Evolutionary conservation across 2,888 invertebrate species (phyloP).

Genomic region (Macrosiphum euphorbiae): DNA sequence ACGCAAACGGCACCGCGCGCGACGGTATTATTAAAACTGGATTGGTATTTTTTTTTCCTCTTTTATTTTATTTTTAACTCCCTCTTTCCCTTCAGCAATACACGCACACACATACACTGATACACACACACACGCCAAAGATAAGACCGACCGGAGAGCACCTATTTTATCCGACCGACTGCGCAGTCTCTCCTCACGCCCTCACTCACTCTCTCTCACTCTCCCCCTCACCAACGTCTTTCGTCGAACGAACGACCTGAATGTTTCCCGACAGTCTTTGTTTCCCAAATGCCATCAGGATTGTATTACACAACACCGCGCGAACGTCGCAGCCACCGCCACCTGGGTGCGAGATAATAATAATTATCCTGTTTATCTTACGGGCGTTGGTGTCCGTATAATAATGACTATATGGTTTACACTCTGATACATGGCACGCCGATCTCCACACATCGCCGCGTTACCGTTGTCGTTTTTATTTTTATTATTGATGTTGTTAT

Average conservation of each 20-base stretch:
- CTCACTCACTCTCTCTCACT: neutral
- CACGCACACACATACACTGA: neutral
- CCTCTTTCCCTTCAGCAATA: constrained; percentile 18
- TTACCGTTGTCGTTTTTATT: neutral
- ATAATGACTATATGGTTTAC: neutral
- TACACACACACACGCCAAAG: constrained; percentile 17
- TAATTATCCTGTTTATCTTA: constrained; percentile 47
- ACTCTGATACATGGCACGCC: neutral
- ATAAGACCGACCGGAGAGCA: constrained; percentile 14
- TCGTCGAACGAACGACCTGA: neutral
- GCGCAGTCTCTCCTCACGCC: neutral
- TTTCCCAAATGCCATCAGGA: constrained; percentile 47
- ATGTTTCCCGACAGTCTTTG: constrained; percentile 37
- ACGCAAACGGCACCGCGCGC: constrained; percentile 28
- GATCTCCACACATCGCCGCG: neutral
- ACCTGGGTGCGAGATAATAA: constrained; percentile 9
- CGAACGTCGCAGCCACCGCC: neutral
- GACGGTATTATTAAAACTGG: constrained; percentile 61
- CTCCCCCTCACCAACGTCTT: neutral
- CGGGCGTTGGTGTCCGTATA: neutral
- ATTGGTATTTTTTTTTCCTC: constrained; percentile 34
- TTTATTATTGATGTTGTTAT: neutral
- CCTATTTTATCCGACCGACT: neutral
- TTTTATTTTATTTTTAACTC: constrained; percentile 62
- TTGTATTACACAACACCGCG: constrained; percentile 26